Base-by-base conservation (phyloP, 2,888 invertebrate genomes). In the Cephalotes varians region DNA sequence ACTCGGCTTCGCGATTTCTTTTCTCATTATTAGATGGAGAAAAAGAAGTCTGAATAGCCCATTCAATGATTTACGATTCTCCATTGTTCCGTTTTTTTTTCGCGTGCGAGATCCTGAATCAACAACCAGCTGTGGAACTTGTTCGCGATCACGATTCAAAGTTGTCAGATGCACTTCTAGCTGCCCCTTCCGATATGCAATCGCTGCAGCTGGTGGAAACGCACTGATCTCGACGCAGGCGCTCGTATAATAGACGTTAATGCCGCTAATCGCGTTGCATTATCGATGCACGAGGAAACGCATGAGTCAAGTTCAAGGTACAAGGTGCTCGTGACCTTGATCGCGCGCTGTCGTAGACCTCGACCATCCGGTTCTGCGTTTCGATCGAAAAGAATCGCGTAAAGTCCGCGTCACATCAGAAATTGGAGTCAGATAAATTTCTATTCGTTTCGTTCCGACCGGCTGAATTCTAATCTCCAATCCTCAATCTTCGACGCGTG, bases 171-270 rank as follows among this genome's bases (percentile, higher is more conserved):
- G 25, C 62, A 25, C 21, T 21, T 40, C 21, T 25, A 65, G 44
- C 7, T 5, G 49, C 69, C 64, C 84, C 87, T 82, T 28, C 3
- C 6, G 7, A 28, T 47, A 82, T 62, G 87, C 85, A 87, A 85
- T 69, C 81, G 10, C 0, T 12, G 28, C 12, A 7, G 18, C 34
- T 49, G 15, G 9, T 1, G 18, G 25, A 34, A 82, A 1, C 2
- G 12, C 21, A 2, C 5, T n/a, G 10, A 28, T n/a, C 51, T 18
- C 21, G 44, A 65, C 28, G 81, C 49, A 77, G 81, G 82, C 51
- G 81, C 54, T 10, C 5, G 12, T 25, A 2, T n/a, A n/a, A n/a
- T n/a, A n/a, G 37, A 15, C 34, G 21, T n/a, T 64, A 77, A 77
- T 67, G 40, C 9, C 31, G 56, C 25, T 77, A 77, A 77, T 56